Percentiles rank a stretch among this genome's conserved stretches.
Evolutionary conservation across 2,888 invertebrate species (phyloP).

Genomic region (Sarcophaga subvicina): DNA sequence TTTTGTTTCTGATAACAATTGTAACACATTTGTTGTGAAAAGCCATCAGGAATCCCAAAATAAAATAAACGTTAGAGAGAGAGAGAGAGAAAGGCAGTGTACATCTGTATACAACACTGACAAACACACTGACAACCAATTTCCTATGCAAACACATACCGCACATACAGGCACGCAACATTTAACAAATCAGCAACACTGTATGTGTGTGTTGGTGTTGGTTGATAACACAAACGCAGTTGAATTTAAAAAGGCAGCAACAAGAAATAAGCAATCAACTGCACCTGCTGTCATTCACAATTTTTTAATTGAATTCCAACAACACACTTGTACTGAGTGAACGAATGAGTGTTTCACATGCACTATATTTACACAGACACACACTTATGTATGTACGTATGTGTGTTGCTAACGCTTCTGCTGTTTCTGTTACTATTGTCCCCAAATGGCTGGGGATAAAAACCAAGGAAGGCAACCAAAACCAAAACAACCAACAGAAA

Average conservation of each 20-base stretch:
- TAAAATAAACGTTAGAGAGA: constrained; percentile 2
- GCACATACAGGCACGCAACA: constrained; percentile 31
- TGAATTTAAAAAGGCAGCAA: too few relatives aligned
- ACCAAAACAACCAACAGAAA: constrained; percentile 65
- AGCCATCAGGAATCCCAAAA: constrained; percentile 59
- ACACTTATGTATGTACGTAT: constrained; percentile 1
- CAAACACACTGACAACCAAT: neutral
- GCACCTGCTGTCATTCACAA: constrained; percentile 79
- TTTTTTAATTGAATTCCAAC: constrained; percentile 72
- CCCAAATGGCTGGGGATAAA: constrained; percentile 25
- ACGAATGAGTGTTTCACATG: neutral
- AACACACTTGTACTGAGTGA: constrained; percentile 38
- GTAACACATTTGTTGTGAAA: constrained; percentile 62
- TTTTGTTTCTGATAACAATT: neutral
- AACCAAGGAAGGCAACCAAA: constrained; percentile 44
- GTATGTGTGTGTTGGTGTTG: neutral
- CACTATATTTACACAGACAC: constrained; percentile 2
- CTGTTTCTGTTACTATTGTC: constrained; percentile 50
- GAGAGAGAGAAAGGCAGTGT: neutral
- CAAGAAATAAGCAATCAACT: constrained; percentile 73
- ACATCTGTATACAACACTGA: constrained; percentile 25
- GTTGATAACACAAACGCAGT: constrained; percentile 4
- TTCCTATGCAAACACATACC: constrained; percentile 14
- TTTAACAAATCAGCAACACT: constrained; percentile 49
- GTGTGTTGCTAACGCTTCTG: constrained; percentile 39